Conservation (phyloP, 92 coral and sea anemone genomes). For the Zoanthus gigantus region DNA sequence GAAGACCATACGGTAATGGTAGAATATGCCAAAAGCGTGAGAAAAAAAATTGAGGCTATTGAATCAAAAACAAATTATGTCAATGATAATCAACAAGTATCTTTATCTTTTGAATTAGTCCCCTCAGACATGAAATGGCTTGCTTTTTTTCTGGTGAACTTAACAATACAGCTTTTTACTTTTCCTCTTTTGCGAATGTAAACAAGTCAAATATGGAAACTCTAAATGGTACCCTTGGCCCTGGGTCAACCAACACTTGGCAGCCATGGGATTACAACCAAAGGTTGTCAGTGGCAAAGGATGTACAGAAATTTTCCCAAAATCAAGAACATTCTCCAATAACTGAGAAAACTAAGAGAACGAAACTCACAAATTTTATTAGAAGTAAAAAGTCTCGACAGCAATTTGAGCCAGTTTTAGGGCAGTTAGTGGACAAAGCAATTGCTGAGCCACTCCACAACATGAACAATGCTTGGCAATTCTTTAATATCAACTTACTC, state of each 20-base stretch:
- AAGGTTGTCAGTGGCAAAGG: constrained; percentile 69
- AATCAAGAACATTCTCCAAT: constrained; percentile 23
- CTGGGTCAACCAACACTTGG: constrained; percentile 65
- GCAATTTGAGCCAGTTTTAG: constrained; percentile 19
- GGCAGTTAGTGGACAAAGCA: constrained; percentile 20
- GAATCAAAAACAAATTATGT: constrained; percentile 65
- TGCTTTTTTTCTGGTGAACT: constrained; percentile 76
- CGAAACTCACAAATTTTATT: constrained; percentile 63
- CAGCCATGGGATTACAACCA: constrained; percentile 74
- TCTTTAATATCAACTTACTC: constrained; percentile 28
- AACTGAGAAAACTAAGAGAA: constrained; percentile 48
- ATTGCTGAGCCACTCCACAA: constrained; percentile 26
- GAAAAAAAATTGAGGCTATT: constrained; percentile 46
- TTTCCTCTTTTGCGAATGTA: constrained; percentile 76
- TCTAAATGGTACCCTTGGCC: constrained; percentile 66
- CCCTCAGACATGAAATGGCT: constrained; percentile 85
- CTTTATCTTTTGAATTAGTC: constrained; percentile 71
- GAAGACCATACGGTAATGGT: constrained; percentile 44
- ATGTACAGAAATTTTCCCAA: constrained; percentile 41
- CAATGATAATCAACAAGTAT: constrained; percentile 17
- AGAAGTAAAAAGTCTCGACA: constrained; percentile 19
- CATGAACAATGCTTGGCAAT: constrained; percentile 39
- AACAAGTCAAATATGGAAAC: constrained; percentile 59
- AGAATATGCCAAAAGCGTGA: constrained; percentile 26
- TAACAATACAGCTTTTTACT: constrained; percentile 38